Evolutionary conservation across 1,140 invertebrate species (phyloP), one percentile per base, ranked within the genome.

Genomic region (Doryteuthis pealeii): DNA sequence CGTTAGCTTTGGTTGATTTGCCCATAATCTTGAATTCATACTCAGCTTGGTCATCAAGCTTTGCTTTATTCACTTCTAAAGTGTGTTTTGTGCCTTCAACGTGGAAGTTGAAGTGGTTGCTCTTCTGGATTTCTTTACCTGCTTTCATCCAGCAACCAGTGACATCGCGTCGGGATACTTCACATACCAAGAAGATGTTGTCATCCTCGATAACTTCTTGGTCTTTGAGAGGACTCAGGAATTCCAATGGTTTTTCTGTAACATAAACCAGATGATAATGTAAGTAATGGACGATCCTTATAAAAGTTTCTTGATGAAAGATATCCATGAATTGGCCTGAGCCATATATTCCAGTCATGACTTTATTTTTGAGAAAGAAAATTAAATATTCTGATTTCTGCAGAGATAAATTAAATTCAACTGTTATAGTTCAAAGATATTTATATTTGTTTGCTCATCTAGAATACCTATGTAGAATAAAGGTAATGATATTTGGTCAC

Each of bases 41-140:
- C 65, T 83, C 79, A 14, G 78, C 82, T 35, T 81, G 71, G 66
- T 86, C 83, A 31, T 83, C 77, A 1, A 77, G n/a, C 26, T 73
- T 74, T 96, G 89, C 76, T 91, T 92, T 86, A 94, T 95, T 5
- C 92, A 91, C n/a, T 93, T 94, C 92, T 4, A 99, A 90, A 78
- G 92, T 76, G 87, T 89, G 77, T 92, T 91, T 76, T 87, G 89
- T 72, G 91, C 91, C 74, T 88, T 98, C 96, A 10, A 94, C 89
- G 31, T 94, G 95, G 85, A 98, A 98, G 83, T 91, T 93, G 80
- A 96, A 87, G 95, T 97, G 98, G 80, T 95, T 91, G 66, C 96
- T 94, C 82, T 92, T 74, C 76, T 45, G 96, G 77, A 99, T 96
- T 67, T 92, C 92, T 87, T 98, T 96, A 43, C 95, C 95, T 81